A percentile compares a stretch with the other conserved stretches of the same genome.
phyloP scores from a whole-genome alignment of 2,888 invertebrate genomes.

The Xanthorhoe designata region DNA sequence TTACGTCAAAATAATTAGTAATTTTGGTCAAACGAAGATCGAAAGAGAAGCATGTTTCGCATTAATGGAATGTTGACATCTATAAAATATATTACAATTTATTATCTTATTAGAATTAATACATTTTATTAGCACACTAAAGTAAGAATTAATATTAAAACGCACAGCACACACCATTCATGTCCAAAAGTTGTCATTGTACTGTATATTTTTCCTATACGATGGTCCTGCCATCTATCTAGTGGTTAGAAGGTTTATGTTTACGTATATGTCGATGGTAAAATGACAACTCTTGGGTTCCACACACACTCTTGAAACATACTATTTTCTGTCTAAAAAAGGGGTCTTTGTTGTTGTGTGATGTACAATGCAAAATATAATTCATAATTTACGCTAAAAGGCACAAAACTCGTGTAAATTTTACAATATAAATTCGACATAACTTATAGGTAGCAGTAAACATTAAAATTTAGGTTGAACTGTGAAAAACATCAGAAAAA shows the following conservation, averaged over 20 bases:
- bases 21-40: constrained; percentile 40
- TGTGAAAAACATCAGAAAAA: background rate
- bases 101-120: constrained; percentile 78
- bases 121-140: constrained; percentile 84
- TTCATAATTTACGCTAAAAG: constrained; percentile 23
- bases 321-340: constrained; percentile 47
- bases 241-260: constrained; percentile 40
- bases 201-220: constrained; percentile 2
- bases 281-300: constrained; percentile 57
- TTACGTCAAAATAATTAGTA: constrained; percentile 30
- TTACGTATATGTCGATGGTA: constrained; percentile 29
- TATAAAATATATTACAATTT: constrained; percentile 82
- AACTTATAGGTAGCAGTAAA: background rate
- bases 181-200: constrained; percentile 69
- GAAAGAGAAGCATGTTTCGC: constrained; percentile 77
- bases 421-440: background rate
- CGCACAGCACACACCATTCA: constrained; percentile 67
- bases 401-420: constrained; percentile 20
- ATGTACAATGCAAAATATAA: background rate
- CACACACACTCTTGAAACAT: constrained; percentile 54
- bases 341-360: constrained; percentile 40
- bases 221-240: constrained; percentile 57
- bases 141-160: constrained; percentile 79
- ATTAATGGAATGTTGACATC: constrained; percentile 80
- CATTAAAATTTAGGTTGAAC: background rate